Base-by-base conservation (phyloP, 2,888 invertebrate species). In the Lamproptera curius region DNA sequence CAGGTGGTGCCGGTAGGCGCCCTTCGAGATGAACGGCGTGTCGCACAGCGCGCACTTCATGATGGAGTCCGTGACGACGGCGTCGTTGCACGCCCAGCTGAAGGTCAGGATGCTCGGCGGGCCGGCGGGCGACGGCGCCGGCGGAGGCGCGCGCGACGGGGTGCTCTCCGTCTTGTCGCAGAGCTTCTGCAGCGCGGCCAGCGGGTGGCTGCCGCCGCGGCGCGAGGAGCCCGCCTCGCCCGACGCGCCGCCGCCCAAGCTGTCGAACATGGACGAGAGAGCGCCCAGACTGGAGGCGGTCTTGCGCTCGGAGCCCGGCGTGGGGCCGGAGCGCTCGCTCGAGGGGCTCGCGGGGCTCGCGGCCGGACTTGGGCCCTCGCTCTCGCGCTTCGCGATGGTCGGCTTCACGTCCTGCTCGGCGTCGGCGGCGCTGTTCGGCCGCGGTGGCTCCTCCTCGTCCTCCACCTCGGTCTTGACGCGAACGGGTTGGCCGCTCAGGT, bases 11-110 rank as follows among this genome's bases (percentile, higher is more conserved):
- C 98, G 91, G 82, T 97, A 98, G 9, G 98, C 97, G 45, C 97
- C 98, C 83, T 97, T 98, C 33, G 98, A 97, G 60, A 97, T 96
- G 77, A 98, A 98, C 16, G 97, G 96, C 16, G 97, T 97, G 81
- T 97, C 97, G 88, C 97, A 97, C 70, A 96, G 94, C 45, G 97
- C 96, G 82, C 97, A 97, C 80, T 97, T 97, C 92, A 97, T 96
- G 52, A 96, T 93, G 17, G 95, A 94, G 67, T 96, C 95, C 0
- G 95, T 95, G 67, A 95, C 92, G 2, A 96, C 94, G 4, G 96
- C 96, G 73, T 97, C 96, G 73, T 96, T 97, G 81, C 97, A 97
- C 41, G 97, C 97, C 97, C 96, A 96, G 74, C 96, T 96, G 76
- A 96, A 97, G 2, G 97, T 96, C 31, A 97, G 83, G 59, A 97